Evolutionary conservation across 2,888 invertebrate species (phyloP).

Genomic region (Andrena bicolor): DNA sequence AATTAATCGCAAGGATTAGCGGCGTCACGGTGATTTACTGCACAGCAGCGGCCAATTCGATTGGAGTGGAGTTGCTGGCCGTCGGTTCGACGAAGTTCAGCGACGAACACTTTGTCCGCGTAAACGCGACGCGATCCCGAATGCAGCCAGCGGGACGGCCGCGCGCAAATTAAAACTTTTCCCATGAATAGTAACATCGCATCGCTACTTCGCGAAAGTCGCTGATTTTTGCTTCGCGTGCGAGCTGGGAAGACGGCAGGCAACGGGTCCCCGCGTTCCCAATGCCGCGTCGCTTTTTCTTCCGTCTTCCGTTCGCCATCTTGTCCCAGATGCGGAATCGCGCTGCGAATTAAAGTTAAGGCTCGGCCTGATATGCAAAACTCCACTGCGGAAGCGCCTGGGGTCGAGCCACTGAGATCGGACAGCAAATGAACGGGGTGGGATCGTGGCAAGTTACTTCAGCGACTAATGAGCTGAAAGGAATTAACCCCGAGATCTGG

Average conservation of each 20-base stretch:
- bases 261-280: constrained; percentile 4
- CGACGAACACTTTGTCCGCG: constrained; percentile 9
- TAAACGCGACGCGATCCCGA: constrained; percentile 23
- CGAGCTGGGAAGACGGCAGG: constrained; percentile 29
- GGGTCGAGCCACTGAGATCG: constrained; percentile 6
- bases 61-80: not conserved
- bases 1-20: constrained; percentile 29
- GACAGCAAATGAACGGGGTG: constrained; percentile 17
- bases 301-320: constrained; percentile 1
- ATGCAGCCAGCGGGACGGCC: constrained; percentile 15
- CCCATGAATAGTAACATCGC: constrained; percentile 79
- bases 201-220: constrained; percentile 63
- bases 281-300: constrained; percentile 13
- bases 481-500: not conserved
- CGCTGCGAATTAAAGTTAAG: constrained; percentile 51
- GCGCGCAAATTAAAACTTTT: constrained; percentile 79
- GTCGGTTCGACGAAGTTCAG: constrained; percentile 17
- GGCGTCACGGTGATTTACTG: constrained; percentile 21
- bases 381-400: not conserved
- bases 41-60: not conserved
- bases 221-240: constrained; percentile 74
- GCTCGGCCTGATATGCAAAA: constrained; percentile 66
- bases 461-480: constrained; percentile 25
- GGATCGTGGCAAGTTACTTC: not conserved
- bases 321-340: constrained; percentile 20